A percentile compares a stretch with the other conserved stretches of the same genome.
Conservation (phyloP, 2,113 vertebrate species). For the Paracanthobrama guichenoti region DNA sequence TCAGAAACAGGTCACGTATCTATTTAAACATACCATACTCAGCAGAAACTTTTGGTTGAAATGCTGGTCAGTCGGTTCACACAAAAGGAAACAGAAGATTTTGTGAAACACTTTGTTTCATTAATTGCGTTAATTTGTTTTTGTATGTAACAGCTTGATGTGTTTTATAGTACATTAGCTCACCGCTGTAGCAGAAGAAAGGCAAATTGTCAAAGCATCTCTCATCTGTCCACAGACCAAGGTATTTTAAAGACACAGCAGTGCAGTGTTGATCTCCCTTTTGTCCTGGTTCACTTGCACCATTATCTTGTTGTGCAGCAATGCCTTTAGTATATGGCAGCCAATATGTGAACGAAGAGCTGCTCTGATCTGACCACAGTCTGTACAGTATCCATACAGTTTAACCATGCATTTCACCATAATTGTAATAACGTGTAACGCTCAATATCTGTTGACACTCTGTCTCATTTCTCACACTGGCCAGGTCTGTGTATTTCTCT, state of each 20-base stretch:
- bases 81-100: too few species aligned
- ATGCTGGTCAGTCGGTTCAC: too few species aligned
- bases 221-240: too few species aligned
- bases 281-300: neutral
- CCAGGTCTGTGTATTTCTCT: constrained; percentile 30
- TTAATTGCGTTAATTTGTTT: too few species aligned
- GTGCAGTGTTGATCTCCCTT: constrained; percentile 5
- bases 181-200: constrained; percentile 35
- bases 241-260: neutral
- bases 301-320: constrained; percentile 31
- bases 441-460: neutral
- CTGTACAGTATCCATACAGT: constrained; percentile 60
- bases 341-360: constrained; percentile 46
- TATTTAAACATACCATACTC: too few species aligned
- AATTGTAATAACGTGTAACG: neutral
- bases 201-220: neutral
- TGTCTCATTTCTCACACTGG: too few species aligned
- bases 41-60: too few species aligned
- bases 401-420: accelerated
- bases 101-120: too few species aligned
- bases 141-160: too few species aligned
- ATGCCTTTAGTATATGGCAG: neutral
- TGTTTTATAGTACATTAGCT: too few species aligned
- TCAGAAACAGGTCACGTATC: too few species aligned
- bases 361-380: constrained; percentile 44